phyloP scores from a whole-genome alignment of 2,797 vertebrate genomes.

The Phrynocephalus vlangalii region DNA sequence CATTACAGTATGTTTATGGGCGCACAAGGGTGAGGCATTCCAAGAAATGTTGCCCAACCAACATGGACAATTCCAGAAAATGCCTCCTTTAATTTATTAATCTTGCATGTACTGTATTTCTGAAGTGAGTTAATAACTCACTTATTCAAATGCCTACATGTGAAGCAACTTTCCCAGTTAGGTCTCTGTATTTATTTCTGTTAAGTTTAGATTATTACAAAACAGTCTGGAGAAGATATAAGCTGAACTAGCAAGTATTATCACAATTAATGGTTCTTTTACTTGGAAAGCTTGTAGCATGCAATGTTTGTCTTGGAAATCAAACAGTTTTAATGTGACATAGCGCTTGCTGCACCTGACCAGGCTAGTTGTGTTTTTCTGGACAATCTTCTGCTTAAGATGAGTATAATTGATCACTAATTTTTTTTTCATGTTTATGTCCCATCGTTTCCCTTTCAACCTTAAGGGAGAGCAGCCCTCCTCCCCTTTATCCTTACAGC shows the following conservation, averaged over 20 bases:
- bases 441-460: too few relatives aligned
- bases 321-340: neutral
- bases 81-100: conserved; percentile 38
- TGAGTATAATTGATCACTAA: too few relatives aligned
- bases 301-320: neutral
- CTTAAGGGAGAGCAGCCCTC: too few relatives aligned
- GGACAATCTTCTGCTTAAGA: conserved; percentile 7
- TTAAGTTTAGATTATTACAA: neutral
- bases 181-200: neutral
- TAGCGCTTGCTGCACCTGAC: neutral
- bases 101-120: conserved; percentile 7
- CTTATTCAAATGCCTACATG: conserved; percentile 30
- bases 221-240: neutral
- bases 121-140: conserved; percentile 44
- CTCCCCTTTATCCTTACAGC: neutral
- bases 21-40: conserved; percentile 1
- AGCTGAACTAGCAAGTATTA: neutral
- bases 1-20: neutral
- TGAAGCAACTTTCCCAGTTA: conserved; percentile 12
- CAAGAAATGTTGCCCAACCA: conserved; percentile 11
- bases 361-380: neutral
- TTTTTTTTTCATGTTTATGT: too few relatives aligned
- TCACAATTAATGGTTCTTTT: neutral
- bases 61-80: conserved; percentile 18
- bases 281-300: neutral